These are phyloP conservation scores for Phrynosoma platyrhinos DNA, from an alignment of 2,113 vertebrate genomes.

Conservation along the genomic window DNA sequence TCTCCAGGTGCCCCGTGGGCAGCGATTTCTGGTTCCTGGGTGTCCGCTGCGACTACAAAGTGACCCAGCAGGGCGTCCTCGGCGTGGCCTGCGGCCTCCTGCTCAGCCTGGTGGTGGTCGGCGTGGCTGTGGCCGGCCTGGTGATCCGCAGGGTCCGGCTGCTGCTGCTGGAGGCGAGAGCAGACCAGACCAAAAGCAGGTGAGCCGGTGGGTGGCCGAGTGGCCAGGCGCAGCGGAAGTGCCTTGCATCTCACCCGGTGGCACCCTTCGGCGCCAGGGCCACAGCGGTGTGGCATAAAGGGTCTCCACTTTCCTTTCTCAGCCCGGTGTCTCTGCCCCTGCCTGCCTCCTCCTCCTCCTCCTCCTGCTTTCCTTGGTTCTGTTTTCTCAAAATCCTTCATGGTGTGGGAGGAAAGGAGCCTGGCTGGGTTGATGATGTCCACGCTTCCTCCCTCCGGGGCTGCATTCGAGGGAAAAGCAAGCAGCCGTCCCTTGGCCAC, in stretches of 20 bases:
- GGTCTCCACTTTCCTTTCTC: too few species aligned
- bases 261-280: background rate
- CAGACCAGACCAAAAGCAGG: slow-evolving; percentile 91
- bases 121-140: slow-evolving; percentile 71
- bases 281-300: too few species aligned
- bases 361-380: too few species aligned
- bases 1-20: slow-evolving; percentile 83
- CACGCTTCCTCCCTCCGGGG: too few species aligned
- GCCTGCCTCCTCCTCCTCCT: too few species aligned
- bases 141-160: slow-evolving; percentile 82
- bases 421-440: too few species aligned
- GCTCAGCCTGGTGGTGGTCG: slow-evolving; percentile 74
- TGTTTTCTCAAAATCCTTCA: too few species aligned
- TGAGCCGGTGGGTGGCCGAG: slow-evolving; percentile 27
- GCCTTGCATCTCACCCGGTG: too few species aligned
- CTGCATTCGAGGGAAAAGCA: background rate
- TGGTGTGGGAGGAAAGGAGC: too few species aligned
- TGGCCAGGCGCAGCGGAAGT: too few species aligned
- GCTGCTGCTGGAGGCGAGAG: slow-evolving; percentile 86
- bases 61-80: slow-evolving; percentile 83
- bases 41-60: slow-evolving; percentile 81
- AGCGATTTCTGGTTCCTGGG: slow-evolving; percentile 92
- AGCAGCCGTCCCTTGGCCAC: background rate
- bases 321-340: too few species aligned
- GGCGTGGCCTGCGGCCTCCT: slow-evolving; percentile 79